Conservation (phyloP, 2,113 vertebrate genomes). For the Bujurquina vittata region DNA sequence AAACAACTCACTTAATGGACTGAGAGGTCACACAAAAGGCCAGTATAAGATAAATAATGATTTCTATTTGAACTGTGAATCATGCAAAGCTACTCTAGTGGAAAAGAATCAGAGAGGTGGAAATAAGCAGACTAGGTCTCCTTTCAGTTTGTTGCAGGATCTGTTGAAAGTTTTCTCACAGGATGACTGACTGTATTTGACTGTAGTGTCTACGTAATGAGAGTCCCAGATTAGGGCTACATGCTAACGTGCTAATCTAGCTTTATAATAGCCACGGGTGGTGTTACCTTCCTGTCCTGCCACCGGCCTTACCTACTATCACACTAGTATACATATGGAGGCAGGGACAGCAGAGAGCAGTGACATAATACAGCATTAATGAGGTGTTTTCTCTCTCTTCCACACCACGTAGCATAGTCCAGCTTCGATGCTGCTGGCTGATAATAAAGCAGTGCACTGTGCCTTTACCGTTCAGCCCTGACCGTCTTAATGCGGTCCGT, state of each 20-base stretch:
- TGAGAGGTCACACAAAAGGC: not conserved
- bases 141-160: not conserved
- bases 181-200: too few relatives aligned
- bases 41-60: not conserved
- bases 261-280: not conserved
- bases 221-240: not conserved
- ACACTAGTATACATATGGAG: not conserved
- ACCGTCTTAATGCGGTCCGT: not conserved
- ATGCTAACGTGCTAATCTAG: conserved; percentile 2
- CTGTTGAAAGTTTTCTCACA: not conserved
- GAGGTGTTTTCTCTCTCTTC: not conserved
- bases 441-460: not conserved
- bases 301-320: not conserved
- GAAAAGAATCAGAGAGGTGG: not conserved
- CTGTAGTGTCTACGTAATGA: not conserved
- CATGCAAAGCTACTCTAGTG: not conserved
- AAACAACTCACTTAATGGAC: not conserved
- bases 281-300: not conserved
- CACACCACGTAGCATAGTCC: not conserved
- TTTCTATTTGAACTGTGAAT: conserved; percentile 1
- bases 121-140: not conserved
- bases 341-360: not conserved
- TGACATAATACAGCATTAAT: not conserved
- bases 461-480: not conserved
- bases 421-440: not conserved